These are phyloP conservation scores for Iguana delicatissima DNA, from an alignment of 2,797 vertebrate genomes.

Conservation along the genomic window DNA sequence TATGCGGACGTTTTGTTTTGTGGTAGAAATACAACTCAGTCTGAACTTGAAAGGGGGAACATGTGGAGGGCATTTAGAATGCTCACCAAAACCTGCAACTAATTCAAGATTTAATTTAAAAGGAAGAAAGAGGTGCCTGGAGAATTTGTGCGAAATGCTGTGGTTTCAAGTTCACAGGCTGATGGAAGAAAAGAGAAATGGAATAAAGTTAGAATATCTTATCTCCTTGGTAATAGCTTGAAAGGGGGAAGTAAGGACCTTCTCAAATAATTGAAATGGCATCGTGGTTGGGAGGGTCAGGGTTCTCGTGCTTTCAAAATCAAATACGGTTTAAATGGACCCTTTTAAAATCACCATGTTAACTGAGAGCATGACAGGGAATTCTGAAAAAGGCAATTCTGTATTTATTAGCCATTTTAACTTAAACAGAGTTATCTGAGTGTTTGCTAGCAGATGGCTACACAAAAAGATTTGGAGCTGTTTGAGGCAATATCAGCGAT, in stretches of 20 bases:
- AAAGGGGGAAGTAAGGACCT: constrained; percentile 38
- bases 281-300: not conserved
- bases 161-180: constrained; percentile 62
- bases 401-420: constrained; percentile 27
- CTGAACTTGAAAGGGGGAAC: constrained; percentile 57
- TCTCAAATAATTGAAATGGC: constrained; percentile 44
- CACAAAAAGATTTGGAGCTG: not conserved
- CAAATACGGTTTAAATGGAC: constrained; percentile 56
- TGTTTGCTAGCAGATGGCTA: constrained; percentile 35
- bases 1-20: constrained; percentile 59
- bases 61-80: constrained; percentile 72
- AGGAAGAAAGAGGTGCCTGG: constrained; percentile 69
- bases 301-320: not conserved
- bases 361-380: constrained; percentile 50
- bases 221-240: constrained; percentile 57
- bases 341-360: constrained; percentile 63
- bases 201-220: constrained; percentile 61
- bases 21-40: constrained; percentile 68
- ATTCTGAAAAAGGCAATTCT: constrained; percentile 62
- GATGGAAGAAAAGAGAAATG: constrained; percentile 53
- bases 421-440: constrained; percentile 43
- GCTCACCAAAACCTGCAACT: constrained; percentile 64
- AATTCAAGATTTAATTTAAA: constrained; percentile 73
- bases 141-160: constrained; percentile 67
- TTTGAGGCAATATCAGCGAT: constrained; percentile 44